These are phyloP conservation scores for Drosophila demipolita DNA, from an alignment of 2,888 invertebrate species.

Conservation along the genomic window DNA sequence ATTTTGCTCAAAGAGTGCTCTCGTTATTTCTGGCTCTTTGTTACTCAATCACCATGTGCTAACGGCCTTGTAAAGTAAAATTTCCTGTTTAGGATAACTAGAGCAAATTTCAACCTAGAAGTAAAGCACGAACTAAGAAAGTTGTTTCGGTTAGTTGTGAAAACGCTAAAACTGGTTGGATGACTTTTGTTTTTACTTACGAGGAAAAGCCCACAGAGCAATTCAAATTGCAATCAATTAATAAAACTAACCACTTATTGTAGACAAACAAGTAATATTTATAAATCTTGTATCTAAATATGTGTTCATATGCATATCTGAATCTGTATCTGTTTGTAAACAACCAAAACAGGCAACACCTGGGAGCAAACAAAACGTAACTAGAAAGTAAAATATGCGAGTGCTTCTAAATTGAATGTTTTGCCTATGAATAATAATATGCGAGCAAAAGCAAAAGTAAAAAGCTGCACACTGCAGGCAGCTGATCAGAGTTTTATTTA, in stretches of 20 bases:
- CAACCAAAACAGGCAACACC: conserved; percentile 15
- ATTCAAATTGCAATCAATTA: conserved; percentile 52
- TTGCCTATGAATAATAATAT: conserved; percentile 48
- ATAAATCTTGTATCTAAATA: not conserved
- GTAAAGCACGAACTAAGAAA: conserved; percentile 50
- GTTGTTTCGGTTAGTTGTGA: conserved; percentile 34
- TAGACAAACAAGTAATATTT: conserved; percentile 15
- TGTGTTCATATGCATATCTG: conserved; percentile 16
- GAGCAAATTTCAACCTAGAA: conserved; percentile 56
- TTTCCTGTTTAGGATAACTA: conserved; percentile 37
- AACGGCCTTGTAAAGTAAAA: conserved; percentile 42
- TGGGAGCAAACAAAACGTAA: conserved; percentile 16
- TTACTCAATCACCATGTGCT: not conserved
- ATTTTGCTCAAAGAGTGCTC: not conserved
- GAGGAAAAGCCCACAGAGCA: conserved; percentile 41
- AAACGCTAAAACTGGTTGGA: conserved; percentile 62
- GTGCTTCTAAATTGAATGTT: conserved; percentile 50
- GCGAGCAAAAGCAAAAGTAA: conserved; percentile 7
- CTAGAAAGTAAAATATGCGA: conserved; percentile 25
- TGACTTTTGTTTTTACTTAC: conserved; percentile 44
- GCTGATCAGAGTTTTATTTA: conserved; percentile 21
- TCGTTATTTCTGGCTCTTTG: not conserved
- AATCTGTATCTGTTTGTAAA: conserved; percentile 22
- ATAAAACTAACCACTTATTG: conserved; percentile 35
- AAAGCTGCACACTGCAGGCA: not conserved